A percentile compares a stretch with the other conserved stretches of the same genome.
Conservation (phyloP, 2,113 vertebrate genomes). For the Otocyon megalotis region DNA sequence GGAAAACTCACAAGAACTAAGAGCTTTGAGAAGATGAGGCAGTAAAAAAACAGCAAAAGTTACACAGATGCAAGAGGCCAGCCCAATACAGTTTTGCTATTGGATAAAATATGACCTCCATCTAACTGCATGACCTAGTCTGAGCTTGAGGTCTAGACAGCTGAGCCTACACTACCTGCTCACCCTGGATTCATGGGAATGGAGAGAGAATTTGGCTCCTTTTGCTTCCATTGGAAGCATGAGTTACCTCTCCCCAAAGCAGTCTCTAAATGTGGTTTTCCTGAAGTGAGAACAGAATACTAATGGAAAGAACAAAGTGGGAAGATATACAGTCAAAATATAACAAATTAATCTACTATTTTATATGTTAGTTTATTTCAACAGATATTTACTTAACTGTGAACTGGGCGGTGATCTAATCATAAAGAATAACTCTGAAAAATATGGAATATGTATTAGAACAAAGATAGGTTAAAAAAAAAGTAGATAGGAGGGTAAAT, state of each 20-base stretch:
- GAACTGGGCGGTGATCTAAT: not conserved
- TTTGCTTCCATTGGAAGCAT: not conserved
- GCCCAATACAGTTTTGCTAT: not conserved
- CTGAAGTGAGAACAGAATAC: not conserved
- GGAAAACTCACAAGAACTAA: not conserved
- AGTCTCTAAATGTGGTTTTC: not conserved
- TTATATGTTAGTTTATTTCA: slow-evolving; percentile 15
- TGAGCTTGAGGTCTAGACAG: not conserved
- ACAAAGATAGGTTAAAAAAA: not conserved
- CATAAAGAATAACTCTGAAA: not conserved
- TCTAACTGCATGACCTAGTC: too few species aligned
- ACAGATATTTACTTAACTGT: not conserved
- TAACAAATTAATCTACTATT: not conserved
- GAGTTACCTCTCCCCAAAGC: not conserved
- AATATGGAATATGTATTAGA: not conserved
- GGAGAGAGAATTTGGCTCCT: not conserved
- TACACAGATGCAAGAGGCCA: not conserved
- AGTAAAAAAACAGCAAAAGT: not conserved
- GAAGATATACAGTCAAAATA: not conserved
- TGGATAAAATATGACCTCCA: not conserved
- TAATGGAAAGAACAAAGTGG: not conserved
- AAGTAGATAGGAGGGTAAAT: not conserved
- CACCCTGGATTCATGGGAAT: not conserved
- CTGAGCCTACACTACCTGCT: not conserved
- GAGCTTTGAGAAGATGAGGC: not conserved